These are phyloP conservation scores for Heterodera filipjevi DNA, from an alignment of 2,888 invertebrate genomes.

Conservation along the genomic window DNA sequence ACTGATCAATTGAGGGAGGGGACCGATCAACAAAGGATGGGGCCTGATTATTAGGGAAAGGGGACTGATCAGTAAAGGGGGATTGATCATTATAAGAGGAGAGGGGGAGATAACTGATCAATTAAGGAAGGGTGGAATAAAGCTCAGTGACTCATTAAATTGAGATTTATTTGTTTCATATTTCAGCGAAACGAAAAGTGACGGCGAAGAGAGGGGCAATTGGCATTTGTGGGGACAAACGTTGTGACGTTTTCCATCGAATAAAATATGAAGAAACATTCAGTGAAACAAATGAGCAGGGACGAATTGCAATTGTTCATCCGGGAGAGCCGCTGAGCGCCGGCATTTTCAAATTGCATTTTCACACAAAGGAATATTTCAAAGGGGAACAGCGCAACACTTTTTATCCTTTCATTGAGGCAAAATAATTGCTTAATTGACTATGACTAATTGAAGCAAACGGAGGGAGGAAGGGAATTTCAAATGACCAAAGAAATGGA, in stretches of 20 bases:
- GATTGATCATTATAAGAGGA: neutral
- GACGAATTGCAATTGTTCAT: slow-evolving; percentile 52
- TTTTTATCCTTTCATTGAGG: slow-evolving; percentile 56
- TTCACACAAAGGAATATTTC: slow-evolving; percentile 49
- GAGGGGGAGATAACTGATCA: no score
- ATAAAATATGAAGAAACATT: neutral
- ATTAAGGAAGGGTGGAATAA: no score
- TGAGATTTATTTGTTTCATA: no score
- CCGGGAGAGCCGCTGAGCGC: slow-evolving; percentile 44
- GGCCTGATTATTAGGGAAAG: neutral
- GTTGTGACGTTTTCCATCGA: neutral
- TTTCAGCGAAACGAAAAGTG: no score
- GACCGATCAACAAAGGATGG: slow-evolving; percentile 35
- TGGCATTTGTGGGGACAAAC: slow-evolving; percentile 11
- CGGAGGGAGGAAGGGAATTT: no score
- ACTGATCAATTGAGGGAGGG: neutral
- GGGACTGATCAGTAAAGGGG: neutral
- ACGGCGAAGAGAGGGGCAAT: neutral
- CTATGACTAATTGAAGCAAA: neutral
- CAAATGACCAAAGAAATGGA: no score
- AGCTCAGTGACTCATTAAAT: no score
- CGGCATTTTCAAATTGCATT: slow-evolving; percentile 50
- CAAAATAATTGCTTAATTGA: slow-evolving; percentile 17
- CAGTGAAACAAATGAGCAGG: slow-evolving; percentile 51
- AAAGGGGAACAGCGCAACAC: slow-evolving; percentile 38